Evolutionary conservation across 2,888 invertebrate genomes (phyloP).

Genomic region (Lamellibrachia satsuma): DNA sequence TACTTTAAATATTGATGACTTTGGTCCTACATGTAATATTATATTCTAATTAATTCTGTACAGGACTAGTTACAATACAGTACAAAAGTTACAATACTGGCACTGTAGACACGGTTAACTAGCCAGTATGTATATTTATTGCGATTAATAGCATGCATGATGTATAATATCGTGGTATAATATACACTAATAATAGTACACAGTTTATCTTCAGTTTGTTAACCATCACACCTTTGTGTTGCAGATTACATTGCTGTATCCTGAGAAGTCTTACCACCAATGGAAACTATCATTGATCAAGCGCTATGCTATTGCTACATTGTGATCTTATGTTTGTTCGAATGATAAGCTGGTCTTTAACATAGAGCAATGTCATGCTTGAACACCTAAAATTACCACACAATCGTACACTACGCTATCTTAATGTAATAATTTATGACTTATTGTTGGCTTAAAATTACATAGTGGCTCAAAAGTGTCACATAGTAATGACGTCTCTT

Average conservation of each 20-base stretch:
- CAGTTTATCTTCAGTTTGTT: background rate
- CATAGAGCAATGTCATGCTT: background rate
- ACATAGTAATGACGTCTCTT: too few relatives aligned
- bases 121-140: too few relatives aligned
- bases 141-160: background rate
- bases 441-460: background rate
- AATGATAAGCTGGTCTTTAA: background rate
- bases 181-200: background rate
- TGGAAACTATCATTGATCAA: background rate
- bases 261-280: conserved; percentile 36
- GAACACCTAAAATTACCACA: background rate
- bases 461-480: background rate
- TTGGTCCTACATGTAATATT: too few relatives aligned
- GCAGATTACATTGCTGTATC: conserved; percentile 64
- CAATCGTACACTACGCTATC: background rate
- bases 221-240: conserved; percentile 33
- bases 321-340: background rate
- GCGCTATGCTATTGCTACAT: background rate
- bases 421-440: background rate
- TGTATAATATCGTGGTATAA: background rate
- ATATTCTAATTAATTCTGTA: too few relatives aligned
- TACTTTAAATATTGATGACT: too few relatives aligned
- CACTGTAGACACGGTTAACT: too few relatives aligned
- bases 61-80: background rate
- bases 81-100: background rate